Conservation (phyloP, 2,888 invertebrate genomes). For the Leptura quadrifasciata region DNA sequence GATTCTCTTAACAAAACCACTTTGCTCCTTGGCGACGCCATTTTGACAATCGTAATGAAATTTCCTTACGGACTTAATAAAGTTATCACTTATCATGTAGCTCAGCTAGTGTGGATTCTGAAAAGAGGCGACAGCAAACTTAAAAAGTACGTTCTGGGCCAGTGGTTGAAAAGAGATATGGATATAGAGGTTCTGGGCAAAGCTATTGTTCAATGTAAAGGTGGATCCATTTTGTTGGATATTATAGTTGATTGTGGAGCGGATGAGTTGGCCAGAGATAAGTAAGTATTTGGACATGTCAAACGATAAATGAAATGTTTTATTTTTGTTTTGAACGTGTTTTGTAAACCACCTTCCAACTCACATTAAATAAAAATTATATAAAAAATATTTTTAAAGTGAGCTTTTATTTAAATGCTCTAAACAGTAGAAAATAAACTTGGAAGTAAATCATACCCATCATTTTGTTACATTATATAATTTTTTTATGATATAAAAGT, state of each 20-base stretch:
- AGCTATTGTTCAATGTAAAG: conserved; percentile 39
- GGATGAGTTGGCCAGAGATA: conserved; percentile 38
- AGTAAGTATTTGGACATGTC: conserved; percentile 42
- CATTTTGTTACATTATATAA: too few relatives aligned
- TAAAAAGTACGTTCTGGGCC: conserved; percentile 32
- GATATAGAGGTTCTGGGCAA: conserved; percentile 36
- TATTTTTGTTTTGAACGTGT: too few relatives aligned
- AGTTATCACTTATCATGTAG: conserved; percentile 35
- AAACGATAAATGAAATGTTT: not conserved
- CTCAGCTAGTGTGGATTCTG: conserved; percentile 50
- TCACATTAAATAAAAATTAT: too few relatives aligned
- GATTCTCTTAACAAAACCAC: conserved; percentile 25
- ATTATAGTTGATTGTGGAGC: conserved; percentile 44
- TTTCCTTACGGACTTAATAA: conserved; percentile 30
- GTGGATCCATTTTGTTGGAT: conserved; percentile 42
- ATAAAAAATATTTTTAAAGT: too few relatives aligned
- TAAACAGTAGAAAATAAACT: too few relatives aligned
- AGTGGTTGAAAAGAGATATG: conserved; percentile 44
- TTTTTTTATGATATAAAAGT: too few relatives aligned
- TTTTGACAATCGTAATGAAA: conserved; percentile 41
- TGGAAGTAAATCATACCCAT: too few relatives aligned
- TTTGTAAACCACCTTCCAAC: too few relatives aligned
- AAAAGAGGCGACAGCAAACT: conserved; percentile 33
- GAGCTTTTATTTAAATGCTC: too few relatives aligned
- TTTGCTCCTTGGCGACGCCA: conserved; percentile 46